Base-by-base conservation (phyloP, 2,797 vertebrate genomes). In the Sphenodon punctatus region DNA sequence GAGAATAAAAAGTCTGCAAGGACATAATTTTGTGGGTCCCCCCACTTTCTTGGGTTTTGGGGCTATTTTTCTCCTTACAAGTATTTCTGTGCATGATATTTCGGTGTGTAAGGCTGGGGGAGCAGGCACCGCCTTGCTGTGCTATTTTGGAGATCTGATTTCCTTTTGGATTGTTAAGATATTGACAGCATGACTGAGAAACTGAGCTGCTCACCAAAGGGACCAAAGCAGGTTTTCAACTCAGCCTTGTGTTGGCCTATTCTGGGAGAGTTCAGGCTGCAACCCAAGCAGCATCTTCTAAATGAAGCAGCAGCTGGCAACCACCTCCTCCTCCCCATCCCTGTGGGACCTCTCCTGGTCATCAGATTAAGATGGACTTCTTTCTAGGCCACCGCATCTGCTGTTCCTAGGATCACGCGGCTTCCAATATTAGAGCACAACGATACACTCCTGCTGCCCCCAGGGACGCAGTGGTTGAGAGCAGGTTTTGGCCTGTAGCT, bases 161-260 rank as follows among this genome's bases (percentile, higher is more conserved):
- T 2, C 76, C n/a, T 69, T 84, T 77, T 22, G 76, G 78, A 72
- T 48, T 72, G 51, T 46, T 36, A 1, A 32, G 10, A 20, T 56
- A 63, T 87, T 76, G 68, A 75, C 86, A 67, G 73, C 61, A 48
- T 4, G 59, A 23, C 11, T 30, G 60, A 51, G 49, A n/a, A 82
- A 86, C 59, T 6, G 63, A 85, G 68, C 49, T 59, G n/a, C n/a
- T n/a, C 71, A 51, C 41, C 68, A 58, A 63, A 45, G 77, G 42
- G 51, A 7, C 16, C 46, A 43, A 27, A 0, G 2, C n/a, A 1
- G 0, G 6, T 11, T 6, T 22, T n/a, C 2, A 1, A 7, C 51
- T 75, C 65, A 0, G 1, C 22, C 13, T 53, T 38, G 46, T 1
- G 39, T 45, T 45, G 13, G 25, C 10, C 70, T 69, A 6, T 27